Conservation (phyloP, 2,888 invertebrate species). For the Strigamia maritima region DNA sequence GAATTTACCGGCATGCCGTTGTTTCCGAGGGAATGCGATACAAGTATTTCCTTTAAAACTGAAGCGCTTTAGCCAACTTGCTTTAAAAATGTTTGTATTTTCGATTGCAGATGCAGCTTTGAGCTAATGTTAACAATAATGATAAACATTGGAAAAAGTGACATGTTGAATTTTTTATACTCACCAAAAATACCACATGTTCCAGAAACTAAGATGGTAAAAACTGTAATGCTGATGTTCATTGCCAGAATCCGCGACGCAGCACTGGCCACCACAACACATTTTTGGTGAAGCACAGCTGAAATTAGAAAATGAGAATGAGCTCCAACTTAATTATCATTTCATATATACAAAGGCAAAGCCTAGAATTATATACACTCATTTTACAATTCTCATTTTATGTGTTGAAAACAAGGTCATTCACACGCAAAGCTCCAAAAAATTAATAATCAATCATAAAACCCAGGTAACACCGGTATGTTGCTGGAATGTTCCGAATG, state of each 20-base stretch:
- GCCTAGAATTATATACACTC: not conserved
- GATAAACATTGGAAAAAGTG: no score
- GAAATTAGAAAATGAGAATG: constrained; percentile 18
- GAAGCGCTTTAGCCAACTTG: no score
- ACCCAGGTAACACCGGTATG: no score
- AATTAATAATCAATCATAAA: no score
- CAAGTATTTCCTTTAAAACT: no score
- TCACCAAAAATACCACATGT: constrained; percentile 42
- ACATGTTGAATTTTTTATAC: not conserved
- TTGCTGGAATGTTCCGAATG: no score
- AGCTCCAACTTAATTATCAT: constrained; percentile 1
- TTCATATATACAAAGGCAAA: not conserved
- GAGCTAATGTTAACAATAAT: no score
- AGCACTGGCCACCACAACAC: constrained; percentile 39
- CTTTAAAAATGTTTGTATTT: no score
- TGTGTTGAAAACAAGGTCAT: not conserved
- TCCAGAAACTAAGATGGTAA: constrained; percentile 39
- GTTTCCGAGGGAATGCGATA: no score
- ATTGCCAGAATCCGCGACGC: constrained; percentile 8
- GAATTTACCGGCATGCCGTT: no score
- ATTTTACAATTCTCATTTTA: not conserved
- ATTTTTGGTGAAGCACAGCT: constrained; percentile 39
- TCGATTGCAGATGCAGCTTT: no score
- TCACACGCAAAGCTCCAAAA: no score
- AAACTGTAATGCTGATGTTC: constrained; percentile 37